Evolutionary conservation across 2,888 invertebrate species (phyloP).

Genomic region (Philopedon plagiatum): DNA sequence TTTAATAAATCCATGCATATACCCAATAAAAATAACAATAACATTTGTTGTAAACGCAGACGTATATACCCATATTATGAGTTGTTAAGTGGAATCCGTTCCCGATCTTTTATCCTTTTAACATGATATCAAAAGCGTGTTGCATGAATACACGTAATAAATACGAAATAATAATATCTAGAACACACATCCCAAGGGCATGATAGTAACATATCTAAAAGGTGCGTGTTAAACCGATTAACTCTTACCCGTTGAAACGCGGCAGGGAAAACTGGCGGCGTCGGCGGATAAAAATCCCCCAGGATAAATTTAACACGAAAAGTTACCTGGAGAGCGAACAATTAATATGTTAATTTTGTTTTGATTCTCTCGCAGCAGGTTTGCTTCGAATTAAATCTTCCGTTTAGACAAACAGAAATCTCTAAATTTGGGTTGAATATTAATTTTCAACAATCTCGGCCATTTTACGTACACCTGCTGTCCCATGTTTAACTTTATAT

Average conservation of each 20-base stretch:
- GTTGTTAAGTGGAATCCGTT: no score
- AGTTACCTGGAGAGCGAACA: constrained; percentile 36
- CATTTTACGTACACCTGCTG: not conserved
- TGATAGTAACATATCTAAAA: constrained; percentile 14
- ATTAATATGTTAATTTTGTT: constrained; percentile 46
- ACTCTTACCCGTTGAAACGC: constrained; percentile 15
- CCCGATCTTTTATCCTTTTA: no score
- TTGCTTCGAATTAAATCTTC: constrained; percentile 19
- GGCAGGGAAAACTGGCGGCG: not conserved
- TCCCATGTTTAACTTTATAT: not conserved
- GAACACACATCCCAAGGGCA: constrained; percentile 6
- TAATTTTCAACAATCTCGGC: not conserved
- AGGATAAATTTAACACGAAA: constrained; percentile 41
- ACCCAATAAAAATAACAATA: no score
- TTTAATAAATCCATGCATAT: no score
- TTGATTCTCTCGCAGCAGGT: constrained; percentile 39
- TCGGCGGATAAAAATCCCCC: constrained; percentile 23
- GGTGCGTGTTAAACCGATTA: constrained; percentile 16
- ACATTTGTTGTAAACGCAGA: no score
- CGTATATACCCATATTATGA: no score
- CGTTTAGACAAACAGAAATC: constrained; percentile 12
- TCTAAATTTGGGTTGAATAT: constrained; percentile 7
- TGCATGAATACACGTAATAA: constrained; percentile 1
- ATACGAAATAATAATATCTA: constrained; percentile 12
- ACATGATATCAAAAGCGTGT: not conserved